Base-by-base conservation (phyloP, 1,140 invertebrate species). In the Drosophila ogumai region DNA sequence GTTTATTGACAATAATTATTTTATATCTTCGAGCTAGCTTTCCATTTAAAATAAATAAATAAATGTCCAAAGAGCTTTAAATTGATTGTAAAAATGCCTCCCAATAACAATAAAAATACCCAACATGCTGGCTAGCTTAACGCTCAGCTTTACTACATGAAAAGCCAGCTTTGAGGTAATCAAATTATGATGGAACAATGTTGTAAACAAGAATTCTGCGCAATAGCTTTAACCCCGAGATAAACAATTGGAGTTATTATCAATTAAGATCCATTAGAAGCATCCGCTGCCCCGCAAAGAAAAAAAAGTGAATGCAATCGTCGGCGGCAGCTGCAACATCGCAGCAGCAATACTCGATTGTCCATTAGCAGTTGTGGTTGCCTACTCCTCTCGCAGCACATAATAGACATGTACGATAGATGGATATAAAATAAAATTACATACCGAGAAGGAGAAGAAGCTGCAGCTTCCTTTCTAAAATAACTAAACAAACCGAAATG, bases 391-490 rank as follows among this genome's bases (percentile, higher is more conserved):
- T 17, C n/a, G 43, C 57, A 40, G 19, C 49, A 60, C 47, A 80
- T 60, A 69, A 69, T 69, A 82, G 73, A 75, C 65, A 87, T 75
- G 77, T 78, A 55, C 19, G 17, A 38, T n/a, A 78, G 71, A 38
- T n/a, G 75, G 71, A 69, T 66, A 68, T 74, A 47, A 75, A 86
- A 86, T 78, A 63, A 44, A 85, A 78, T 81, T 71, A 57, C 40
- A 86, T 65, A 44, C 63, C 64, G 28, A 67, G 40, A 64, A 47
- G 44, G 55, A 46, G 43, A 72, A 59, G 58, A 81, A 80, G 59
- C 38, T 69, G 57, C 55, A 73, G 67, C 67, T 90, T 81, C 84
- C 84, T 88, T 88, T 88, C 84, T 84, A 90, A 88, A 87, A 82
- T 54, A 57, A 25, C 72, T 34, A n/a, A n/a, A 36, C 2, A 54